phyloP scores from a whole-genome alignment of 2,888 invertebrate species.

The Steinernema scapterisci region DNA sequence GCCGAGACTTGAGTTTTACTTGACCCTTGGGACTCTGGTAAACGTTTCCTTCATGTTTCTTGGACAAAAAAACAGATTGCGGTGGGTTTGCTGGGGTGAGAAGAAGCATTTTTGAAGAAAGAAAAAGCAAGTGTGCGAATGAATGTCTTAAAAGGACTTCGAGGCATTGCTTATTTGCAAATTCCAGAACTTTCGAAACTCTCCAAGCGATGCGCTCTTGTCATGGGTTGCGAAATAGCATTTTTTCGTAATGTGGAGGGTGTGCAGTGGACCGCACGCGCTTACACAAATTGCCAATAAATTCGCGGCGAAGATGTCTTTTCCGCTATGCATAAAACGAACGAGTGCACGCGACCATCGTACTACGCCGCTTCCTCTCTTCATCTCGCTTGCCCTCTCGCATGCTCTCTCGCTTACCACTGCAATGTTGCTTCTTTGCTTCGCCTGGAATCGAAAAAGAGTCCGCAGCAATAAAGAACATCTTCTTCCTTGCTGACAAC shows the following conservation, averaged over 20 bases:
- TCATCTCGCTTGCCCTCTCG: too few relatives aligned
- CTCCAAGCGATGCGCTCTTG: background rate
- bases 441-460: background rate
- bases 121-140: background rate
- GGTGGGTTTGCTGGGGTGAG: background rate
- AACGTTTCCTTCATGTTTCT: background rate
- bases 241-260: too few relatives aligned
- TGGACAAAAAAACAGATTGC: background rate
- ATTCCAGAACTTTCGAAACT: too few relatives aligned
- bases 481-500: too few relatives aligned
- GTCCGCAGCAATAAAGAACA: background rate
- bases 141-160: background rate
- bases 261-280: background rate
- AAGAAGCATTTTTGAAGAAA: background rate
- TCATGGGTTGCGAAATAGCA: too few relatives aligned
- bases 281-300: background rate
- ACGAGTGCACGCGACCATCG: conserved; percentile 11
- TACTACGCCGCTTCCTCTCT: background rate
- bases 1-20: background rate
- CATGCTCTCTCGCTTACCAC: too few relatives aligned
- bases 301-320: background rate
- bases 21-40: background rate
- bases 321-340: background rate
- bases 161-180: background rate
- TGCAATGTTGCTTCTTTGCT: background rate